These are phyloP conservation scores for Aphaenogaster ashmeadi DNA, from an alignment of 1,140 invertebrate species.

Conservation along the genomic window DNA sequence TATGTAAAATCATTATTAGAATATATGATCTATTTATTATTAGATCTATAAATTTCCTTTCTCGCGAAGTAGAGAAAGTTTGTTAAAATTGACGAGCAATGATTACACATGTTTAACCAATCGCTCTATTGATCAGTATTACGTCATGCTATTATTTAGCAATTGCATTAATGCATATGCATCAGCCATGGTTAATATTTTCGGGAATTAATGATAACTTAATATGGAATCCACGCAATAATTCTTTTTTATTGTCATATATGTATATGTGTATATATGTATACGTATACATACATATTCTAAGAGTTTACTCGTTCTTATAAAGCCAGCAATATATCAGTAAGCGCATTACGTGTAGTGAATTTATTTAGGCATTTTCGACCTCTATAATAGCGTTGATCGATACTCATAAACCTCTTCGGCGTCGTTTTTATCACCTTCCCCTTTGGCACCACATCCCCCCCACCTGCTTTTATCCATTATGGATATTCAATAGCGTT, in stretches of 20 bases:
- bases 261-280: no score
- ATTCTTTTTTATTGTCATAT: conserved; percentile 34
- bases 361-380: conserved; percentile 49
- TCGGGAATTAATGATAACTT: conserved; percentile 37
- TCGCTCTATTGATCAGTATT: conserved; percentile 7
- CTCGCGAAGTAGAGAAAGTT: not conserved
- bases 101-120: not conserved
- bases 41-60: not conserved
- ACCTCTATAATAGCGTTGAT: conserved; percentile 31
- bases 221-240: conserved; percentile 5
- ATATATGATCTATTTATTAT: not conserved
- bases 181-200: conserved; percentile 10
- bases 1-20: conserved; percentile 11
- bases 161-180: not conserved
- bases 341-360: conserved; percentile 19
- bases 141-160: not conserved
- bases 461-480: not conserved
- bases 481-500: conserved; percentile 10
- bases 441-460: not conserved
- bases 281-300: not conserved
- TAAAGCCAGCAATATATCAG: conserved; percentile 35
- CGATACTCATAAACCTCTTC: conserved; percentile 20
- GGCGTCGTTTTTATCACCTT: conserved; percentile 15
- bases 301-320: conserved; percentile 41
- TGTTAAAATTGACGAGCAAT: not conserved